A percentile compares a stretch with the other conserved stretches of the same genome.
Conservation (phyloP, 2,888 invertebrate species). For the Anticlea derivata region DNA sequence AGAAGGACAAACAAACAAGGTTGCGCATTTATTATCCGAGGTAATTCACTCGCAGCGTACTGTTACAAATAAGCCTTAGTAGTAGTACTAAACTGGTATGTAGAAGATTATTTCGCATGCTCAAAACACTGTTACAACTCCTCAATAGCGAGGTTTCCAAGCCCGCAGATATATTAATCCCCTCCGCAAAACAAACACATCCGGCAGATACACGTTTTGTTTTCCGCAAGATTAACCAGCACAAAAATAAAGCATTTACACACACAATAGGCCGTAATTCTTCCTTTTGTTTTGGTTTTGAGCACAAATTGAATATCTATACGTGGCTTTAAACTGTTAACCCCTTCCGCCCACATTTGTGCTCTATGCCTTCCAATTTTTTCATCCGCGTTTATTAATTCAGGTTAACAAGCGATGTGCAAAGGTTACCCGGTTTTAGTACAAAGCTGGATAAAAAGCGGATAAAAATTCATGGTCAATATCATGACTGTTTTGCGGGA, state of each 20-base stretch:
- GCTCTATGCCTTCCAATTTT: slow-evolving; percentile 14
- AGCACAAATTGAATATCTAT: slow-evolving; percentile 41
- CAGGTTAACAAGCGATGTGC: slow-evolving; percentile 47
- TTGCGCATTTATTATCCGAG: no score
- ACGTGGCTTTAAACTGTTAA: slow-evolving; percentile 14
- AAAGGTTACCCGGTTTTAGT: slow-evolving; percentile 39
- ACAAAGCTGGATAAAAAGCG: slow-evolving; percentile 24
- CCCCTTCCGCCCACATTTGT: slow-evolving; percentile 4
- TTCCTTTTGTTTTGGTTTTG: slow-evolving; percentile 35
- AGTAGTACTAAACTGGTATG: background rate
- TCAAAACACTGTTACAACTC: slow-evolving; percentile 7
- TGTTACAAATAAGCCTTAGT: slow-evolving; percentile 1
- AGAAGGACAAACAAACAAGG: no score
- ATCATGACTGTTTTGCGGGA: slow-evolving; percentile 32
- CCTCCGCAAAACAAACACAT: slow-evolving; percentile 30
- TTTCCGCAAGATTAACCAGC: slow-evolving; percentile 37
- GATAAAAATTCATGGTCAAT: slow-evolving; percentile 40
- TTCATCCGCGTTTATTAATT: slow-evolving; percentile 55
- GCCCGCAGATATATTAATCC: slow-evolving; percentile 20
- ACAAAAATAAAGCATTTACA: slow-evolving; percentile 33
- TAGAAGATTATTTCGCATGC: background rate
- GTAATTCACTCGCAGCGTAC: background rate
- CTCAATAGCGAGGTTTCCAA: slow-evolving; percentile 9
- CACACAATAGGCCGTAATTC: slow-evolving; percentile 36
- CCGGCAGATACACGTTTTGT: slow-evolving; percentile 32